Conservation (phyloP, 2,888 invertebrate genomes). For the Epinotia ramella region DNA sequence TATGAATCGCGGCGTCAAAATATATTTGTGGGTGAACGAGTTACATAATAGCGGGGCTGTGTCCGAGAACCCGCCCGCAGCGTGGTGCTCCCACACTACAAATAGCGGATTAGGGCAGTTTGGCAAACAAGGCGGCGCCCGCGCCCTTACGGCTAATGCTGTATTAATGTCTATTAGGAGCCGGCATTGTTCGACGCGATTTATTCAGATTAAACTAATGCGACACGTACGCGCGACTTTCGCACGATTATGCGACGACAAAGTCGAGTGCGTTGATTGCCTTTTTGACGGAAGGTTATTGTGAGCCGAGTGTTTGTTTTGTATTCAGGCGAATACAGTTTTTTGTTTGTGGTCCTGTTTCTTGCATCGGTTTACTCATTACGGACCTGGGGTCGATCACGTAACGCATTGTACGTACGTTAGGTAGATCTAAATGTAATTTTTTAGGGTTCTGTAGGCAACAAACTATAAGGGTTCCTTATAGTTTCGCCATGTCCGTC, state of each 20-base stretch:
- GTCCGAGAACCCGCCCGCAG: slow-evolving; percentile 37
- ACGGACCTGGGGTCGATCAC: not conserved
- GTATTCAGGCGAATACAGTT: not conserved
- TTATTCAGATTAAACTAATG: slow-evolving; percentile 77
- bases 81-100: slow-evolving; percentile 68
- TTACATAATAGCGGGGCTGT: not conserved
- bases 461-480: no score
- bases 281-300: slow-evolving; percentile 40
- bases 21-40: no score
- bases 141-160: slow-evolving; percentile 80
- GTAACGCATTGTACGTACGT: no score
- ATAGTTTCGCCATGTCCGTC: no score
- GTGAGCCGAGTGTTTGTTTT: slow-evolving; percentile 23
- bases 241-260: slow-evolving; percentile 64
- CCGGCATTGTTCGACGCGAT: slow-evolving; percentile 76
- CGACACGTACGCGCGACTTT: slow-evolving; percentile 70
- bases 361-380: not conserved
- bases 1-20: no score
- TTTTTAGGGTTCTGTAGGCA: no score
- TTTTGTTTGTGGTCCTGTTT: not conserved
- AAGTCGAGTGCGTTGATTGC: slow-evolving; percentile 54
- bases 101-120: slow-evolving; percentile 85
- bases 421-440: no score
- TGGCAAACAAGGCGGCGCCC: slow-evolving; percentile 84
- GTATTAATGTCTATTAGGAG: slow-evolving; percentile 83